Evolutionary conservation across 2,113 vertebrate genomes (phyloP).

Genomic region (Tachuris rubrigastra): DNA sequence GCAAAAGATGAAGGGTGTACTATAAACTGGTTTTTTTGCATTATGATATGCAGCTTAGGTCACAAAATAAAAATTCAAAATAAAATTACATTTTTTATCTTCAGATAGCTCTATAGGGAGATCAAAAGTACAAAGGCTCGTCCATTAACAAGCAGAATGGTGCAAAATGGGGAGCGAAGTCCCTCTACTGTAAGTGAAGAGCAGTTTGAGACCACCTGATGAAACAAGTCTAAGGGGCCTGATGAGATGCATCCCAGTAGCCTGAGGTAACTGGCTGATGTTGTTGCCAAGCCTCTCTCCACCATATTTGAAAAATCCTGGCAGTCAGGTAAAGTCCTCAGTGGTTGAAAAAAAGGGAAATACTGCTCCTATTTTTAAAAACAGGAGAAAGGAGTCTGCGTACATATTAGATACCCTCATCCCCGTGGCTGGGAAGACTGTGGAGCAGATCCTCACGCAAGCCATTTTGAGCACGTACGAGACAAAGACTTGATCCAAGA

Average conservation of each 20-base stretch:
- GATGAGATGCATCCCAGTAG: not conserved
- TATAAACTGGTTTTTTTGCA: not conserved
- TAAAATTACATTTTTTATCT: not conserved
- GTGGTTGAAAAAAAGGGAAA: not conserved
- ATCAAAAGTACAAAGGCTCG: not conserved
- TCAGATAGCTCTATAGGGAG: not conserved
- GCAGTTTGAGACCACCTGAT: not conserved
- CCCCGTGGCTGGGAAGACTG: not conserved
- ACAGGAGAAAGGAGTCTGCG: not conserved
- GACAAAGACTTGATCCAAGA: not conserved
- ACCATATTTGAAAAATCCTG: not conserved
- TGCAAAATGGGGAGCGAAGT: not conserved
- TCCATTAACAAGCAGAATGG: not conserved
- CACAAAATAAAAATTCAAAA: not conserved
- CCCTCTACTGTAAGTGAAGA: not conserved
- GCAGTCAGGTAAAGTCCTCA: not conserved
- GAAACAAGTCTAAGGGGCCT: too few species aligned
- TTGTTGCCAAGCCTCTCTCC: not conserved
- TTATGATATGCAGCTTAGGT: not conserved
- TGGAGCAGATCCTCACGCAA: not conserved
- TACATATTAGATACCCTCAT: not conserved
- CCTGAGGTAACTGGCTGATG: not conserved
- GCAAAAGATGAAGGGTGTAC: not conserved
- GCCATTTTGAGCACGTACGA: not conserved
- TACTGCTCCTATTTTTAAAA: not conserved